Conservation (phyloP, 2,888 invertebrate species). For the Tetheella fluctuosa region DNA sequence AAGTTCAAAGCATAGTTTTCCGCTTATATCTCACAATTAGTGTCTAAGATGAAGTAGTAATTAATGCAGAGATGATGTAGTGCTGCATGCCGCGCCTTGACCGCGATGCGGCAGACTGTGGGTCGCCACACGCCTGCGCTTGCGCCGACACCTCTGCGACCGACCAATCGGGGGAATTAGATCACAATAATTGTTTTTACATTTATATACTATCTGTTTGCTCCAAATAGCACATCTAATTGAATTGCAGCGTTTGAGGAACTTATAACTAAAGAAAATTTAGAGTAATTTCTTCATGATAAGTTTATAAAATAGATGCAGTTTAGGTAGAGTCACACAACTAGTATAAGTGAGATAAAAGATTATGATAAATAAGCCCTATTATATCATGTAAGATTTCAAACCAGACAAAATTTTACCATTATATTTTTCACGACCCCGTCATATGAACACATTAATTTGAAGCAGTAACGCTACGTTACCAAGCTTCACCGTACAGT, state of each 20-base stretch:
- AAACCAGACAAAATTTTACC: background rate
- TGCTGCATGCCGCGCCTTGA: constrained; percentile 33
- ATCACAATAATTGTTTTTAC: constrained; percentile 1
- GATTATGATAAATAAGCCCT: too few species aligned
- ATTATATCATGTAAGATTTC: background rate
- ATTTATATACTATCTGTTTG: background rate
- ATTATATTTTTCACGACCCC: background rate
- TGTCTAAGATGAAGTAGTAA: constrained; percentile 25
- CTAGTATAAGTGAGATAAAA: too few species aligned
- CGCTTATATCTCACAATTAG: constrained; percentile 24
- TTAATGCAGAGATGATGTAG: constrained; percentile 20
- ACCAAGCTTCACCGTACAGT: background rate
- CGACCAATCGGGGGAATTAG: constrained; percentile 3
- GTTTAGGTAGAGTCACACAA: too few species aligned
- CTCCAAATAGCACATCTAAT: background rate
- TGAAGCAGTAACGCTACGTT: background rate
- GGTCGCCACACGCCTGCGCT: constrained; percentile 38
- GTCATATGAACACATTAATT: background rate
- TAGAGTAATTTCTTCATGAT: background rate
- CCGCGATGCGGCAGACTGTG: constrained; percentile 46
- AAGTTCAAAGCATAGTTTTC: constrained; percentile 4
- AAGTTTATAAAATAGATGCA: background rate
- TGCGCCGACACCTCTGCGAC: constrained; percentile 26
- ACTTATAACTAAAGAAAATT: background rate
- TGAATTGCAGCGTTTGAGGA: background rate